Evolutionary conservation across 2,797 vertebrate species (phyloP), one percentile per base, ranked within the genome.

Genomic region (Yasuhikotakia modesta): DNA sequence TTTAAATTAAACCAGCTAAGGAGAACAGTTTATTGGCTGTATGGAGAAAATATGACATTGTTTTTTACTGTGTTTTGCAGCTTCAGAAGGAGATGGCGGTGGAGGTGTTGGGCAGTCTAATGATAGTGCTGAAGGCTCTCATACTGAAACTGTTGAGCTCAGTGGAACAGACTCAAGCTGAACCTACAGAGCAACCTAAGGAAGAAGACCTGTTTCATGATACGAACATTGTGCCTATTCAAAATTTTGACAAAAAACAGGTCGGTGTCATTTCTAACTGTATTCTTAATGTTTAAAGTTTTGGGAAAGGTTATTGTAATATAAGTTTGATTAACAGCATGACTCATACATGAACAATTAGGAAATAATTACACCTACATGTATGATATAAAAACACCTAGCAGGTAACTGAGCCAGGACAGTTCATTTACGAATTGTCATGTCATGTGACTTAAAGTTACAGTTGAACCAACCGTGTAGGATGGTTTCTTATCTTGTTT

Each of bases 141-240:
- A 78, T 98, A 63, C 63, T 76, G 30, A 92, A 82, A 70, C 89
- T 94, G 0, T 87, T 87, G 78, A 83, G 78, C 60, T 81, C 71
- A 4, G 75, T 91, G 63, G 79, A 73, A 58, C 5, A 39, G 3
- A 43, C 76, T 22, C 89, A 87, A 30, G 84, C 82, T 68, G 84
- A 82, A 46, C 1, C 32, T 1, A 73, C 86, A 66, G 84, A 86
- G 0, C 22, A 30, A 22, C 84, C 64, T 52, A 85, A 90, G 0
- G 92, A 88, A 65, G 87, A 88, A 0, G 91, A 93, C 45, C 92
- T 96, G 68, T 96, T 95, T 76, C n/a, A 95, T 83, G 94, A 96
- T 1, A 61, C 87, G 66, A 87, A 91, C 72, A 82, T 87, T 1
- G 6, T 87, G 16, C 67, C 86, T 45, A 32, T 32, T 0, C 81